Evolutionary conservation across 2,113 vertebrate genomes (phyloP).

Genomic region (Paracanthobrama guichenoti): DNA sequence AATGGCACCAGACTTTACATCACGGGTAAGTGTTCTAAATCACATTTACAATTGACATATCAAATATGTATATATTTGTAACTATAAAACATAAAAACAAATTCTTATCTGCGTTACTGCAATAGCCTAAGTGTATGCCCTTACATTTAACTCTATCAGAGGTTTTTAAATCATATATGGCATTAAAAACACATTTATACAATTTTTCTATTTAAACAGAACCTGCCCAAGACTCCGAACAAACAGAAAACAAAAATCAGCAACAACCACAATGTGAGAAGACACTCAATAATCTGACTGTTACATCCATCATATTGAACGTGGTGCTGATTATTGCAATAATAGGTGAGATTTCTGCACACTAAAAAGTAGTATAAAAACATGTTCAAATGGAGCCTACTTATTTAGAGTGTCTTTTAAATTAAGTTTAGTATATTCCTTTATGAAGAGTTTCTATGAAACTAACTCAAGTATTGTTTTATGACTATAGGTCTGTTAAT

Average conservation of each 20-base stretch:
- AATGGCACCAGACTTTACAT: conserved; percentile 34
- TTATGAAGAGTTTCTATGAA: background rate
- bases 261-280: rapidly evolving
- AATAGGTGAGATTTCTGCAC: conserved; percentile 25
- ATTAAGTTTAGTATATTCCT: background rate
- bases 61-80: too few species aligned
- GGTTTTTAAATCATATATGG: background rate
- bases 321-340: background rate
- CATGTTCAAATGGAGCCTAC: background rate
- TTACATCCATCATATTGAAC: background rate
- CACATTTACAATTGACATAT: background rate
- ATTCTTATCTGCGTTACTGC: background rate
- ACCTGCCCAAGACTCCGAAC: background rate
- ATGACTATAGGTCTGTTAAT: background rate
- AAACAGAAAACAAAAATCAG: background rate
- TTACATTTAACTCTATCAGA: background rate
- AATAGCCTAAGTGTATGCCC: background rate
- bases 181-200: background rate
- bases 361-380: background rate
- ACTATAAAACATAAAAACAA: rapidly evolving
- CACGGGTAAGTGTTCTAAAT: conserved; percentile 23
- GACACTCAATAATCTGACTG: background rate
- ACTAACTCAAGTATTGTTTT: background rate
- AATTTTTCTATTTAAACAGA: background rate
- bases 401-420: background rate